Base-by-base conservation (phyloP, 2,888 invertebrate genomes). In the Drosophila algonquin region DNA sequence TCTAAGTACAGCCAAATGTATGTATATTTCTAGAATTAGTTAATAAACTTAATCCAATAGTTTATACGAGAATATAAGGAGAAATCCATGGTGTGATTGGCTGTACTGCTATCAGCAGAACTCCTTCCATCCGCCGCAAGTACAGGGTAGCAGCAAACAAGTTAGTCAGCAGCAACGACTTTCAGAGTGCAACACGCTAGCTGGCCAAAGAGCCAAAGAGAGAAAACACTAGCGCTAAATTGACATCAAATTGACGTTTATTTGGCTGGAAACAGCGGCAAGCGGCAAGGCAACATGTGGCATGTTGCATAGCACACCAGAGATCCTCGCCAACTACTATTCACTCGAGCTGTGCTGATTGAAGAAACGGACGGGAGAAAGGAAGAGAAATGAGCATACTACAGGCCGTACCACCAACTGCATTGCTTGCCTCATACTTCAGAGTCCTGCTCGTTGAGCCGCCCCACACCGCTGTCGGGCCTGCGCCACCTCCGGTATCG, bases 381-480 rank as follows among this genome's bases (percentile, higher is more conserved):
- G 71, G 52, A 61, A 52, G 44, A 51, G 45, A 51, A 60, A 40
- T 62, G 62, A 56, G 50, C 52, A 46, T 30, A 44, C 32, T 32
- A 48, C 46, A 58, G 48, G 53, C 63, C 24, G 40, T 40, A 6
- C 46, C 46, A 63, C 63, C 55, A 58, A 48, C 21, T 48, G 27
- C 46, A 40, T 35, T 60, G 59, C n/a, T 18, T 54, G 58, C 40
- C 76, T 87, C 89, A 90, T 76, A 90, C 90, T 79, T 89, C 85
- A 2, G 91, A 89, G 60, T 86, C 89, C 67, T 80, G 73, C 54
- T 90, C 90, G 47, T 84, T 64, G 63, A 90, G 79, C 2, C 83
- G 87, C 9, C 77, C 75, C 4, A 61, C 71, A 1, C 74, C 63
- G 14, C 3, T 67, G 12, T n/a, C 54, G 35, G 55, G 51, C 35